Evolutionary conservation across 2,797 vertebrate genomes (phyloP), one percentile per base, ranked within the genome.

Genomic region (Cyclopterus lumpus): DNA sequence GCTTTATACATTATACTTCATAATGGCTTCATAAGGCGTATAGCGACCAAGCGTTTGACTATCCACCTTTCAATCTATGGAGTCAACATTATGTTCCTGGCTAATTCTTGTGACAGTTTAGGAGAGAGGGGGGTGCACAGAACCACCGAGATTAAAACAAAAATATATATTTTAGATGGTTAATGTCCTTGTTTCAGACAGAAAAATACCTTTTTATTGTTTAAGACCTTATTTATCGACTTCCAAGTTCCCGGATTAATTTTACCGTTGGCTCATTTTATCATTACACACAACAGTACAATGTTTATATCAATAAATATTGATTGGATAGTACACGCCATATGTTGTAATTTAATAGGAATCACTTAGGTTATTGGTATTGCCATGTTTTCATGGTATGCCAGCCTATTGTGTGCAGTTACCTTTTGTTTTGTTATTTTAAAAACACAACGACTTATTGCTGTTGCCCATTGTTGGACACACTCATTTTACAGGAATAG

Each of bases 21-120:
- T 66, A 18, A 1, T 60, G 76, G 79, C 66, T 71, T 71, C 81
- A 49, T n/a, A n/a, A n/a, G n/a, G n/a, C 18, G 22, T 30, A 28
- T 26, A n/a, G 49, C 48, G 8, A 59, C 26, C 18, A 57, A 22
- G 14, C 24, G 57, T 68, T 62, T 67, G 54, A 30, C 20, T 58
- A 38, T 75, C 28, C 49, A 64, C 60, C 66, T 48, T 8, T 61
- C 16, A 53, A 26, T 71, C 11, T 6, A 6, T 61, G 20, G 26
- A 16, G 51, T 1, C 16, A 18, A 53, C 28, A n/a, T 24, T 49
- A 10, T 1, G 24, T 15, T 64, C 11, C 10, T 15, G 57, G 6
- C 16, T n/a, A 65, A 59, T 51, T 30, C 7, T 49, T 34, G 11
- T 73, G 36, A 54, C 8, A 24, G 30, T 24, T 22, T 16, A 9